Conservation (phyloP, 2,113 vertebrate species). For the Fulica atra region DNA sequence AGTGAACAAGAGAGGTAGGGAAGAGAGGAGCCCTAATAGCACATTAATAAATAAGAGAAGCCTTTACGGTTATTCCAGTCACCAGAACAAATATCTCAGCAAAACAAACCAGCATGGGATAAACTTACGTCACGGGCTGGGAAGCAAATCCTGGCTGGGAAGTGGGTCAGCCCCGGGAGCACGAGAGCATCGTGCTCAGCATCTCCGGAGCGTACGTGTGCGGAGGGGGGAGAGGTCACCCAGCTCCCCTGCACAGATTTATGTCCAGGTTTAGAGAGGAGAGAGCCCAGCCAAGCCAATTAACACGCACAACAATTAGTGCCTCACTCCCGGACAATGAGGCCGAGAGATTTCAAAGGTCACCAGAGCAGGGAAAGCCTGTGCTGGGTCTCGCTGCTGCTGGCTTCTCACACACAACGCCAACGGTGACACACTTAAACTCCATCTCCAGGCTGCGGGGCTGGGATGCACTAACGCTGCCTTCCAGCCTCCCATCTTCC, state of each 20-base stretch:
- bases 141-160: conserved; percentile 34
- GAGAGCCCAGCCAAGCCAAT: background rate
- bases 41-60: conserved; percentile 33
- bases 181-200: background rate
- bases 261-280: background rate
- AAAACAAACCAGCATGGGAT: conserved; percentile 42
- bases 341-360: background rate
- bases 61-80: conserved; percentile 25
- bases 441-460: background rate
- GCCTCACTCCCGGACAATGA: background rate
- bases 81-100: background rate
- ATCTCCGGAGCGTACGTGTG: background rate
- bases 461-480: background rate
- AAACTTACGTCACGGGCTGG: background rate
- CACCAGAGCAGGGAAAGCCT: background rate
- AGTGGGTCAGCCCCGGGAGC: conserved; percentile 28
- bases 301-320: background rate
- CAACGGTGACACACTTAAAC: background rate
- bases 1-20: background rate
- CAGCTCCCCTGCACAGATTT: background rate
- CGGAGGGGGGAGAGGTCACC: rapidly evolving
- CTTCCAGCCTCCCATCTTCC: background rate
- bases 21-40: background rate
- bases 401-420: background rate
- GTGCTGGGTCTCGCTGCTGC: rapidly evolving